Evolutionary conservation across 2,888 invertebrate genomes (phyloP).

Genomic region (Hypena proboscidalis): DNA sequence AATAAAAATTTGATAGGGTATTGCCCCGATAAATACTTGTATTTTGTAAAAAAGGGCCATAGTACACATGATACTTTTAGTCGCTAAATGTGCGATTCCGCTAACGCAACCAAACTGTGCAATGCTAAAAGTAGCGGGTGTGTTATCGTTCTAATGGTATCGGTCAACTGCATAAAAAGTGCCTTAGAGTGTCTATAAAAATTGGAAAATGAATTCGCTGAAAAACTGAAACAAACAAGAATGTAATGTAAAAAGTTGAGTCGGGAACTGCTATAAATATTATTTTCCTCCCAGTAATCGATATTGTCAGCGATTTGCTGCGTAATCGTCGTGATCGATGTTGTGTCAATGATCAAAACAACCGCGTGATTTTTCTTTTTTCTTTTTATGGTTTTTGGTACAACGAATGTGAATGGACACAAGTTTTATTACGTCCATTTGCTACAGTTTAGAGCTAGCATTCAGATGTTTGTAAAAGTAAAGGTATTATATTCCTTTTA

Average conservation of each 20-base stretch:
- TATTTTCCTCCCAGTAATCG: constrained; percentile 66
- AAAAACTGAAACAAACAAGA: constrained; percentile 64
- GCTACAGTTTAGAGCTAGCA: neutral
- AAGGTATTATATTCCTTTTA: neutral
- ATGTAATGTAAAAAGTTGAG: constrained; percentile 60
- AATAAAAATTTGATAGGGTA: too few relatives aligned
- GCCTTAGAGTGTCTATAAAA: too few relatives aligned
- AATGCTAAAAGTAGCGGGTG: too few relatives aligned
- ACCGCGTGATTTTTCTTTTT: constrained; percentile 54
- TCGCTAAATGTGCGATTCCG: too few relatives aligned
- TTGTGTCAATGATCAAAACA: constrained; percentile 56
- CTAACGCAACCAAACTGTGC: too few relatives aligned
- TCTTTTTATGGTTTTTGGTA: constrained; percentile 36
- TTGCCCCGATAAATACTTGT: too few relatives aligned
- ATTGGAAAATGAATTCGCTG: too few relatives aligned
- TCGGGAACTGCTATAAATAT: constrained; percentile 62
- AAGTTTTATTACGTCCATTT: constrained; percentile 10
- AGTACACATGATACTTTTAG: too few relatives aligned
- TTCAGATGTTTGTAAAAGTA: neutral
- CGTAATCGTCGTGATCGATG: constrained; percentile 66
- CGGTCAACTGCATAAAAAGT: too few relatives aligned
- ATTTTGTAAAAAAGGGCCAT: too few relatives aligned
- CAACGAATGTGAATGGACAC: constrained; percentile 6
- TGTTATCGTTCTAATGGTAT: too few relatives aligned
- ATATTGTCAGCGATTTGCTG: constrained; percentile 72